phyloP scores from a whole-genome alignment of 2,113 vertebrate genomes.

The Sphaerodactylus townsendi region DNA sequence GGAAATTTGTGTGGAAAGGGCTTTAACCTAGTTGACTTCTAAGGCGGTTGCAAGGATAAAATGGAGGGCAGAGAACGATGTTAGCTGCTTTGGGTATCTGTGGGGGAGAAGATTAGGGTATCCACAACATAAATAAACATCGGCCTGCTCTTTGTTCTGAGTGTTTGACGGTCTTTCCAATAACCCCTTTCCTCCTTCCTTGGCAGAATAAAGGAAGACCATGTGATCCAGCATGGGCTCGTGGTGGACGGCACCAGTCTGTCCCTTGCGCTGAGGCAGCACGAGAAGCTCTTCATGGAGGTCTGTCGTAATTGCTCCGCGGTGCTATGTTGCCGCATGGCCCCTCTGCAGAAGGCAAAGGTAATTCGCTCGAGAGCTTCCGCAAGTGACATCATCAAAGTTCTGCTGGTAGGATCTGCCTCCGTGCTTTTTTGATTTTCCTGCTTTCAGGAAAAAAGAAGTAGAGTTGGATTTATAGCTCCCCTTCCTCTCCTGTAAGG shows the following conservation, averaged over 20 bases:
- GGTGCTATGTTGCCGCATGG: slow-evolving; percentile 97
- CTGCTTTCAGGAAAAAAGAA: neutral
- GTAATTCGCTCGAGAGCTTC: slow-evolving; percentile 60
- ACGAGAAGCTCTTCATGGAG: slow-evolving; percentile 97
- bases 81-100: too few relatives aligned
- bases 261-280: slow-evolving; percentile 92
- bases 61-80: too few relatives aligned
- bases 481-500: too few relatives aligned
- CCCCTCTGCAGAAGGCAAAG: slow-evolving; percentile 97
- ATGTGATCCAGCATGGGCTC: slow-evolving; percentile 94
- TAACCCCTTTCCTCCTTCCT: neutral
- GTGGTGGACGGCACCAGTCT: slow-evolving; percentile 97
- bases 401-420: neutral
- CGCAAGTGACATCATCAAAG: too few relatives aligned
- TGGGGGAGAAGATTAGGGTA: too few relatives aligned
- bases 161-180: neutral
- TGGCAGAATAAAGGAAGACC: slow-evolving; percentile 90
- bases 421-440: neutral
- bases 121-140: too few relatives aligned
- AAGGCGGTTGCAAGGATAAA: too few relatives aligned
- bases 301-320: slow-evolving; percentile 94
- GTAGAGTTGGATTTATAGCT: too few relatives aligned
- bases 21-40: too few relatives aligned
- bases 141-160: too few relatives aligned
- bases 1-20: too few relatives aligned